Evolutionary conservation across 2,797 vertebrate species (phyloP), one percentile per base, ranked within the genome.

Genomic region (Paedocypris micromegethes): DNA sequence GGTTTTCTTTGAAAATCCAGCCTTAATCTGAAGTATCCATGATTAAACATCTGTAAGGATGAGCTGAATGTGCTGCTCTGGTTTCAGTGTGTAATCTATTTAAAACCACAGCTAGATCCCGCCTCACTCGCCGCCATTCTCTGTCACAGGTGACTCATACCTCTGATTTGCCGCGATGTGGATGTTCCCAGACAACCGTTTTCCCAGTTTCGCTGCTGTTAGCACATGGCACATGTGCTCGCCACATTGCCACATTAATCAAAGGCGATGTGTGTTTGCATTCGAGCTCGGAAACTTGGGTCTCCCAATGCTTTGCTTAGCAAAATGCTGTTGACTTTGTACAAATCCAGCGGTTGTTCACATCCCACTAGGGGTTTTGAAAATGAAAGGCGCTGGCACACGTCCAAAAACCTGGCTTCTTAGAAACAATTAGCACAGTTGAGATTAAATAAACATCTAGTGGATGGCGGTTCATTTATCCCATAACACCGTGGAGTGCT

Each of bases 191-290:
- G 72, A 55, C 56, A 74, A 43, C 61, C 66, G 46, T 75, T 80
- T 75, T 75, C 75, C 79, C 74, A n/a, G 9, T 64, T 77, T 80
- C 66, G 74, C 66, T 61, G 64, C 81, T 78, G 80, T 84, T 77
- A 78, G 66, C 56, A 63, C 61, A 72, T 7, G 55, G 72, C 64
- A 61, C 81, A 82, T 80, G 82, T 79, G 79, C 70, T 74, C n/a
- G 52, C 63, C 66, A 70, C 79, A 77, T 75, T 81, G 75, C 76
- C 43, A 8, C 66, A 66, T 67, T 54, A 79, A 60, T 46, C 57
- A 46, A n/a, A 60, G 49, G 5, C 5, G 5, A 54, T 5, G 8
- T 2, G 4, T 53, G 57, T 68, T 46, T 52, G 9, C 38, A 2
- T 46, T 59, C 0, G 0, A 60, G 23, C 38, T 7, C 7, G 39